A percentile compares a stretch with the other conserved stretches of the same genome.
Conservation (phyloP, 2,797 vertebrate species). For the Botia kubotai region DNA sequence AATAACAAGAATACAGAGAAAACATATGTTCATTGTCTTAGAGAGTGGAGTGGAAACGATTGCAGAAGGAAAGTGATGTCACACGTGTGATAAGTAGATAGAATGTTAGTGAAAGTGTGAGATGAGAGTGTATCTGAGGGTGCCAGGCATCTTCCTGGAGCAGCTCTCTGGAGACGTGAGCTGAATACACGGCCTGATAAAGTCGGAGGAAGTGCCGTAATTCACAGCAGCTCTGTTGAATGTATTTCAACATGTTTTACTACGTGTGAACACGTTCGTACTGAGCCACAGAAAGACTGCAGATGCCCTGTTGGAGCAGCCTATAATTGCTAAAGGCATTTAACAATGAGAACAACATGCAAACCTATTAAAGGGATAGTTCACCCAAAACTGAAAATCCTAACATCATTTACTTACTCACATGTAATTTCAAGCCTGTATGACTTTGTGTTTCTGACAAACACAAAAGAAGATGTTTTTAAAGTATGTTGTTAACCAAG, state of each 20-base stretch:
- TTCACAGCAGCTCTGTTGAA: constrained; percentile 51
- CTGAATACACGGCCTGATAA: constrained; percentile 35
- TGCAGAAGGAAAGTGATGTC: constrained; percentile 1
- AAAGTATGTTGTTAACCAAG: too few relatives aligned
- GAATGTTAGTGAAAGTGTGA: constrained; percentile 14
- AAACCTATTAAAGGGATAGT: not conserved
- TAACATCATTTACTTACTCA: too few relatives aligned
- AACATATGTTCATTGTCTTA: not conserved
- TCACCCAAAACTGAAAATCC: too few relatives aligned
- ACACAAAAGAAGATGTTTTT: too few relatives aligned
- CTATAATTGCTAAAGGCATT: constrained; percentile 30
- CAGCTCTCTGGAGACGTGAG: constrained; percentile 26
- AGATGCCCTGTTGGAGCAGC: not conserved
- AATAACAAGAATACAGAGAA: not conserved
- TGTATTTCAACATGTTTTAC: constrained; percentile 57
- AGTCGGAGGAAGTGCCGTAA: constrained; percentile 46
- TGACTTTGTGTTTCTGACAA: too few relatives aligned
- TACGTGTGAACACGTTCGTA: constrained; percentile 54
- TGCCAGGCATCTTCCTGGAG: constrained; percentile 32
- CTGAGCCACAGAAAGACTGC: constrained; percentile 23
- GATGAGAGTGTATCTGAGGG: constrained; percentile 19
- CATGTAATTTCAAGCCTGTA: too few relatives aligned
- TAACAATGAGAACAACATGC: not conserved
- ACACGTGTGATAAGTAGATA: constrained; percentile 9
- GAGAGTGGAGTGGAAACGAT: not conserved